A percentile compares a stretch with the other conserved stretches of the same genome.
Evolutionary conservation across 64 coral and sea anemone species (phyloP).

Genomic region (Dendrophyllia cribrosa): DNA sequence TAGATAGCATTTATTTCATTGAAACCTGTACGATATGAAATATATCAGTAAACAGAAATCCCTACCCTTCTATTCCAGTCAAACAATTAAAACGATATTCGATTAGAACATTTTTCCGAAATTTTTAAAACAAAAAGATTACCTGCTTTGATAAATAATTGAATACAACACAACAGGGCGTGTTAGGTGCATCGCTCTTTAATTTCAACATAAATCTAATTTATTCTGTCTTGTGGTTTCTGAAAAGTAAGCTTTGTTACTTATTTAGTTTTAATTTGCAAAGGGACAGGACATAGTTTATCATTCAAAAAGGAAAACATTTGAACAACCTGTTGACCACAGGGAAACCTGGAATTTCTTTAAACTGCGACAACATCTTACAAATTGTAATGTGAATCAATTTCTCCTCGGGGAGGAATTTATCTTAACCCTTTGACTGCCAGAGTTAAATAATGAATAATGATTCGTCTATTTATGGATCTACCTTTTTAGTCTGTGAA

Average conservation of each 20-base stretch:
- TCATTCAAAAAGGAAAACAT: not conserved
- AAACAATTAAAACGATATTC: not conserved
- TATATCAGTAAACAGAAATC: not conserved
- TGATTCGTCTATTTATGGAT: no score
- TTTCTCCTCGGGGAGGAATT: not conserved
- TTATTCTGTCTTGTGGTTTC: not conserved
- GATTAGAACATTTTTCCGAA: not conserved
- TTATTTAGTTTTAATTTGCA: not conserved
- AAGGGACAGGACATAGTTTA: not conserved
- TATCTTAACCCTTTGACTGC: not conserved
- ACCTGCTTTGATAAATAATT: constrained; percentile 34
- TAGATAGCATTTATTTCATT: not conserved
- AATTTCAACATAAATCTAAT: not conserved
- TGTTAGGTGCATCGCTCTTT: constrained; percentile 9
- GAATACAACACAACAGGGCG: not conserved
- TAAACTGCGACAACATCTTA: not conserved
- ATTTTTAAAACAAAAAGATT: constrained; percentile 20
- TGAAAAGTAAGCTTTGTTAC: not conserved
- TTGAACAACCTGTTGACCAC: not conserved
- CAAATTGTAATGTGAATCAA: not conserved
- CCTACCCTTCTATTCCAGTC: not conserved
- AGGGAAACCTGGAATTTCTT: constrained; percentile 3
- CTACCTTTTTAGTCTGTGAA: no score
- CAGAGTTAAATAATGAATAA: no score
- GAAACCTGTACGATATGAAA: not conserved